phyloP scores from a whole-genome alignment of 2,113 vertebrate genomes.

The Percopsis transmontana region DNA sequence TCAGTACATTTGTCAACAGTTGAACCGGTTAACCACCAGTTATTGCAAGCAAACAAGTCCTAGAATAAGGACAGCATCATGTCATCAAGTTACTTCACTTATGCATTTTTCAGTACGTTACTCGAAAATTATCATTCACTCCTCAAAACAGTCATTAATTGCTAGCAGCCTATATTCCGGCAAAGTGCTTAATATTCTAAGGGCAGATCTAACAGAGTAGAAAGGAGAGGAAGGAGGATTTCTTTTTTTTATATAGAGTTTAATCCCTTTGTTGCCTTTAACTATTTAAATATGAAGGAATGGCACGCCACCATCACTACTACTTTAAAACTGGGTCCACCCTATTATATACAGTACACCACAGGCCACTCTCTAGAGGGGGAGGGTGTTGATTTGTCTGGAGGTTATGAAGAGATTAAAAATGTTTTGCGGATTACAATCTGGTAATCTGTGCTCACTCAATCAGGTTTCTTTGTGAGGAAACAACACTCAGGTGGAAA shows the following conservation, averaged over 20 bases:
- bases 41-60: too few species aligned
- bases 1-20: too few species aligned
- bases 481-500: slow-evolving; percentile 44
- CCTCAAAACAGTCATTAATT: too few species aligned
- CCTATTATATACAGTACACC: not conserved
- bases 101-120: too few species aligned
- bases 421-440: slow-evolving; percentile 69
- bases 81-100: too few species aligned
- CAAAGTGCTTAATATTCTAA: too few species aligned
- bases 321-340: not conserved
- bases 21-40: too few species aligned
- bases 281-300: not conserved
- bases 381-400: slow-evolving; percentile 16
- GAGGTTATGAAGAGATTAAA: slow-evolving; percentile 67
- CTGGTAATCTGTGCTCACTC: slow-evolving; percentile 64
- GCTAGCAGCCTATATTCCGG: too few species aligned
- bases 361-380: not conserved
- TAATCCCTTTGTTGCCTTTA: not conserved
- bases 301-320: slow-evolving; percentile 14
- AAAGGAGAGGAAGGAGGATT: too few species aligned
- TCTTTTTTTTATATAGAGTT: not conserved
- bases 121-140: too few species aligned
- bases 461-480: slow-evolving; percentile 49
- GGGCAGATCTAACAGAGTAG: too few species aligned
- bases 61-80: too few species aligned